Conservation (phyloP, 2,888 invertebrate genomes). For the Drosophila fulvimacula region DNA sequence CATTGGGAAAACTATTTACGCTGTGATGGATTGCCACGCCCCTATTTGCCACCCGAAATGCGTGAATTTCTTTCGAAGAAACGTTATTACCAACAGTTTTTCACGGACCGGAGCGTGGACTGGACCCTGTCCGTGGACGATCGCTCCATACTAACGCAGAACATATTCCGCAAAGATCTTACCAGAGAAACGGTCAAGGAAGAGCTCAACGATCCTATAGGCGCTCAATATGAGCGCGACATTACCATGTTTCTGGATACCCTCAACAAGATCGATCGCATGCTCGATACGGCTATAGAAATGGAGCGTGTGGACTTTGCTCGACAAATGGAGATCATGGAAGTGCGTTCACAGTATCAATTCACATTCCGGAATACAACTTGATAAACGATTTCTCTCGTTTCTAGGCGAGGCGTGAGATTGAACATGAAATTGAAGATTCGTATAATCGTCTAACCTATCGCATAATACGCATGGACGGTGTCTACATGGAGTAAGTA, state of each 20-base stretch:
- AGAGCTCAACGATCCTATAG: conserved; percentile 52
- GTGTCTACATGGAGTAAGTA: conserved; percentile 78
- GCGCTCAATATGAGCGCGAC: conserved; percentile 53
- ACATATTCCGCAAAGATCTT: conserved; percentile 63
- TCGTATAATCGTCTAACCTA: conserved; percentile 76
- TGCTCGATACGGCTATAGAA: conserved; percentile 60
- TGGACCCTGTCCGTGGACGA: conserved; percentile 79
- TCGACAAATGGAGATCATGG: conserved; percentile 46
- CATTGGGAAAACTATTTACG: conserved; percentile 74
- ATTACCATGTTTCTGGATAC: conserved; percentile 56
- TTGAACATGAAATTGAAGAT: conserved; percentile 59
- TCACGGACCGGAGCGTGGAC: conserved; percentile 53
- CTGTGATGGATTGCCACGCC: conserved; percentile 77
- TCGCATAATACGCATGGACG: conserved; percentile 72
- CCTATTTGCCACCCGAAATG: conserved; percentile 70
- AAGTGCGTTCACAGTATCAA: conserved; percentile 29
- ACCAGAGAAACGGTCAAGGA: conserved; percentile 54
- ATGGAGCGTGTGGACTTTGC: conserved; percentile 29
- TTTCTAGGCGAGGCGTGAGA: conserved; percentile 48
- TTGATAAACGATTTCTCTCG: background rate
- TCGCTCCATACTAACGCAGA: conserved; percentile 72
- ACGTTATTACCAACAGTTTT: conserved; percentile 53
- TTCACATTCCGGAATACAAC: background rate
- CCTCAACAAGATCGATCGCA: conserved; percentile 48
- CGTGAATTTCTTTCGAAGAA: conserved; percentile 67